These are phyloP conservation scores for Sanderia malayensis DNA, from an alignment of 30 jellyfish, hydroid and myxozoan genomes.

Conservation along the genomic window DNA sequence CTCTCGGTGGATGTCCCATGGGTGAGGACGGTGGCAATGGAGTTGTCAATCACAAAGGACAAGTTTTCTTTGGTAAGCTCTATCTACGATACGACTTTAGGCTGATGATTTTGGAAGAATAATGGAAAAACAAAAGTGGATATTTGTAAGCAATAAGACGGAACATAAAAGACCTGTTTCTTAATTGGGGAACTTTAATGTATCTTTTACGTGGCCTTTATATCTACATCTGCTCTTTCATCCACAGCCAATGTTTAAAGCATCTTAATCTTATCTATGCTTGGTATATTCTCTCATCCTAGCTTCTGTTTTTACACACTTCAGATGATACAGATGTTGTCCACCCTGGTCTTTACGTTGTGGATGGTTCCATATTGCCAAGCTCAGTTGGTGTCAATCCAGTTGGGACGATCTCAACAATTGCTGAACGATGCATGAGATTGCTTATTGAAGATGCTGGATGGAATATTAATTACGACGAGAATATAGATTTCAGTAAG, in stretches of 20 bases:
- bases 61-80: conserved; percentile 36
- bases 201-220: too few species aligned
- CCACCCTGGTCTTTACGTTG: conserved; percentile 45
- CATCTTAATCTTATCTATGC: too few species aligned
- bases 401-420: conserved; percentile 20
- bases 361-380: conserved; percentile 61
- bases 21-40: conserved; percentile 23
- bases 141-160: too few species aligned
- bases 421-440: conserved; percentile 58
- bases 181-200: too few species aligned
- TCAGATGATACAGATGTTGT: conserved; percentile 37
- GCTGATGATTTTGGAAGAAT: too few species aligned
- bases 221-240: too few species aligned
- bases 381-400: conserved; percentile 55
- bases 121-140: too few species aligned
- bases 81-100: too few species aligned
- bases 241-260: too few species aligned
- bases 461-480: conserved; percentile 39
- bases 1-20: conserved; percentile 59
- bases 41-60: conserved; percentile 47
- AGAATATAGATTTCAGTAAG: conserved; percentile 2
- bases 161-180: too few species aligned
- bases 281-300: too few species aligned
- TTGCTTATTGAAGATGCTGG: conserved; percentile 24
- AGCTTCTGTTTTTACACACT: too few species aligned